Conservation (phyloP, 2,888 invertebrate species). For the Tetrapedia diversipes region DNA sequence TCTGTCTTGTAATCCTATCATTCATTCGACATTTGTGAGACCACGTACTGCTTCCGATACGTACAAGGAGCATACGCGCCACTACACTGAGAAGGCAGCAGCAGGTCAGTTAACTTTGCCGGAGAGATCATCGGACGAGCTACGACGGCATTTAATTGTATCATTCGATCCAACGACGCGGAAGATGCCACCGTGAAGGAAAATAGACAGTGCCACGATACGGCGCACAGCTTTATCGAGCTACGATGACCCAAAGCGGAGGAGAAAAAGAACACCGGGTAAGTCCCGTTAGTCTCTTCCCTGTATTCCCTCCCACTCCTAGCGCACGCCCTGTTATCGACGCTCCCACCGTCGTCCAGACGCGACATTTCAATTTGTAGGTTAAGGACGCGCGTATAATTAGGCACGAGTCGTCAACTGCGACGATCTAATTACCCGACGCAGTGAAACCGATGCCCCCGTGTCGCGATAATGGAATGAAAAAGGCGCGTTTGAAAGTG, state of each 20-base stretch:
- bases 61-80: too few relatives aligned
- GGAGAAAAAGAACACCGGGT: slow-evolving; percentile 23
- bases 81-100: not conserved
- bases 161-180: slow-evolving; percentile 64
- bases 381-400: slow-evolving; percentile 59
- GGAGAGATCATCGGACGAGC: slow-evolving; percentile 64
- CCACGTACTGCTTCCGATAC: too few relatives aligned
- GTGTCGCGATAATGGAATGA: not conserved
- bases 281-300: slow-evolving; percentile 39
- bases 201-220: slow-evolving; percentile 52
- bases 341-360: slow-evolving; percentile 1
- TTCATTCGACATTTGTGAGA: too few relatives aligned
- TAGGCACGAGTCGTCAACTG: slow-evolving; percentile 15
- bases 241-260: slow-evolving; percentile 44
- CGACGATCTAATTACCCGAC: slow-evolving; percentile 12
- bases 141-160: slow-evolving; percentile 63
- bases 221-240: slow-evolving; percentile 52
- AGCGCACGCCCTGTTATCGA: slow-evolving; percentile 31
- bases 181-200: slow-evolving; percentile 49
- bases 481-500: slow-evolving; percentile 1
- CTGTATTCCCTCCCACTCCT: slow-evolving; percentile 11
- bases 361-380: slow-evolving; percentile 56
- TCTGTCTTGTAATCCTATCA: too few relatives aligned
- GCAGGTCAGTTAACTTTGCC: slow-evolving; percentile 56
- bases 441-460: not conserved